These are phyloP conservation scores for Drosophila paracracens DNA, from an alignment of 2,888 invertebrate species.

Conservation along the genomic window DNA sequence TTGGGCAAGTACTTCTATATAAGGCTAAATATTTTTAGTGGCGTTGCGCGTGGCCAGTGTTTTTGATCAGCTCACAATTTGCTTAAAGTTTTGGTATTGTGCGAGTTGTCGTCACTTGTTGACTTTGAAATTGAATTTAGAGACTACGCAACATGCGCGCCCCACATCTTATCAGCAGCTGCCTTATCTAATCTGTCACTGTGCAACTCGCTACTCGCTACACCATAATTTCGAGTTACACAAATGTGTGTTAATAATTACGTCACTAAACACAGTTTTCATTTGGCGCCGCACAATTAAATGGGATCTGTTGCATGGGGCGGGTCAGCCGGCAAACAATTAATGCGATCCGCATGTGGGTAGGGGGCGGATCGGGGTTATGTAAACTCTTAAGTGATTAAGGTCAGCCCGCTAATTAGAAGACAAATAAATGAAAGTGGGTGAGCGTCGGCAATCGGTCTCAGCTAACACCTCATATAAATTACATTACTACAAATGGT, in stretches of 20 bases:
- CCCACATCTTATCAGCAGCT: constrained; percentile 44
- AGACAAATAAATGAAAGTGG: constrained; percentile 68
- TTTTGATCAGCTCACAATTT: constrained; percentile 52
- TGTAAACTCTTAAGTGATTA: constrained; percentile 78
- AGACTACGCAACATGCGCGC: constrained; percentile 22
- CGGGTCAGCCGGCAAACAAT: constrained; percentile 48
- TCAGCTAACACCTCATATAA: constrained; percentile 19
- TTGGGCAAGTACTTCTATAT: constrained; percentile 44
- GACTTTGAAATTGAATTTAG: constrained; percentile 58
- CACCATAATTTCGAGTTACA: constrained; percentile 29
- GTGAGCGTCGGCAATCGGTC: constrained; percentile 41
- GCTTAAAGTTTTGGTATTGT: constrained; percentile 60
- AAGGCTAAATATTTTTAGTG: constrained; percentile 60
- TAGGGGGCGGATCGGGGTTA: constrained; percentile 27
- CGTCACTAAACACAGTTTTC: constrained; percentile 52
- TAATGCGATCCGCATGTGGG: constrained; percentile 41
- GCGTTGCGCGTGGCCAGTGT: constrained; percentile 65
- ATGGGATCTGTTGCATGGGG: constrained; percentile 20
- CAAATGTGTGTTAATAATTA: constrained; percentile 48
- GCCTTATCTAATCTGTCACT: constrained; percentile 48
- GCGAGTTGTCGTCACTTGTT: constrained; percentile 34
- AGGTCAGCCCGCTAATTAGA: constrained; percentile 72
- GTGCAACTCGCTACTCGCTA: constrained; percentile 6
- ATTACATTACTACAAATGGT: background rate
- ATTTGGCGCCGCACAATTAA: constrained; percentile 36